phyloP scores from a whole-genome alignment of 2,113 vertebrate species.

The Python bivittatus region DNA sequence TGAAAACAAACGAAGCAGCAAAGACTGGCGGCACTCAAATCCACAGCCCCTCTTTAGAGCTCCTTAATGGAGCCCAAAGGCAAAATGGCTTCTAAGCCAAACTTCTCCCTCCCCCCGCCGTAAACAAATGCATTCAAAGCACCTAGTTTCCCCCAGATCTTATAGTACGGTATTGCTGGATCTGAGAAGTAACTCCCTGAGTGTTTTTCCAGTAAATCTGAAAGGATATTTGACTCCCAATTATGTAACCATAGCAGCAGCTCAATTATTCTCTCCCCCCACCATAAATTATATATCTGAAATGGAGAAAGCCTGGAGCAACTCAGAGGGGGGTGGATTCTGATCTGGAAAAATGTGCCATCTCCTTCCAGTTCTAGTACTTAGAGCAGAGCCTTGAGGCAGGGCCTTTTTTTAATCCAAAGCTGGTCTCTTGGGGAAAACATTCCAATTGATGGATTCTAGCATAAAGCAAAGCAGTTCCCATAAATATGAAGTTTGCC shows the following conservation, averaged over 20 bases:
- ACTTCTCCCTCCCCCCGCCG: background rate
- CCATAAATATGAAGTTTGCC: background rate
- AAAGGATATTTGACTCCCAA: background rate
- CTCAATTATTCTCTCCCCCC: background rate
- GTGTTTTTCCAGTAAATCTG: background rate
- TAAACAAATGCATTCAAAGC: background rate
- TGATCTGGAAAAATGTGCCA: background rate
- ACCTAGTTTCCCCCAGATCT: background rate
- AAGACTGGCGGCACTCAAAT: slow-evolving; percentile 21
- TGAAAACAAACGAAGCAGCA: background rate
- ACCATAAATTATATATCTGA: background rate
- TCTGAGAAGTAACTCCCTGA: background rate
- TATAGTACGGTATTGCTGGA: background rate
- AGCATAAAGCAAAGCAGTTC: background rate
- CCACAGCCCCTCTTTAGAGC: slow-evolving; percentile 5
- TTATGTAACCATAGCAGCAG: background rate
- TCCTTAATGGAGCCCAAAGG: background rate
- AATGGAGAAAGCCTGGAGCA: background rate
- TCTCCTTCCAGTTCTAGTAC: background rate
- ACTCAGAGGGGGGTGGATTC: background rate
- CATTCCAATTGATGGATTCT: background rate
- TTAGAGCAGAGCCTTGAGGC: background rate
- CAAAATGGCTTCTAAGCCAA: background rate
- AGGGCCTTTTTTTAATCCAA: background rate
- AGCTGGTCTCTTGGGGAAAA: background rate